Evolutionary conservation across 2,113 vertebrate genomes (phyloP).

Genomic region (Lipotes vexillifer): DNA sequence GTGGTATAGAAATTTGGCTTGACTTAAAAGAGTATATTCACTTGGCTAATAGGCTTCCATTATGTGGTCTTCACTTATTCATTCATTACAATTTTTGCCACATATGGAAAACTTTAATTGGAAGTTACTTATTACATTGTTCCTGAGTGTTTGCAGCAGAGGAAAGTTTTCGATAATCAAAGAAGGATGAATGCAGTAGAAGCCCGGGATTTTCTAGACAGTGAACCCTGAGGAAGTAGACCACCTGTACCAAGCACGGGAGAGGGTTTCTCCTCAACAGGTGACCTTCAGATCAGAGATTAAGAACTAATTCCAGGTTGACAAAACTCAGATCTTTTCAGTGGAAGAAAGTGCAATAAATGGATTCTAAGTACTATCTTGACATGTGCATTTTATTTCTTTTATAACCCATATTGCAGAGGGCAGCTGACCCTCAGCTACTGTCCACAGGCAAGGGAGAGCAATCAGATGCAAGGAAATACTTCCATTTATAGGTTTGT

Average conservation of each 20-base stretch:
- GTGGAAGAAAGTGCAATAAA: background rate
- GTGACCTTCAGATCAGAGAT: conserved; percentile 54
- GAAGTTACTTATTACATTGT: conserved; percentile 84
- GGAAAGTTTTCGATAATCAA: conserved; percentile 80
- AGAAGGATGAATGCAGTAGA: conserved; percentile 62
- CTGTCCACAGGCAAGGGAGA: background rate
- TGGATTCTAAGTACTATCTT: background rate
- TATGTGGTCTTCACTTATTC: conserved; percentile 83
- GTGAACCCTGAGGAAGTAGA: background rate
- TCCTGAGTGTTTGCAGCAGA: conserved; percentile 75
- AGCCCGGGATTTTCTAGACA: conserved; percentile 23
- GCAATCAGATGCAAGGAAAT: background rate
- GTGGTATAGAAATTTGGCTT: conserved; percentile 84
- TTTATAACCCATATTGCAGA: background rate
- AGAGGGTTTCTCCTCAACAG: background rate
- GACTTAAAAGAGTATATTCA: conserved; percentile 85
- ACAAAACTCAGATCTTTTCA: background rate
- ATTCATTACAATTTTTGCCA: conserved; percentile 81
- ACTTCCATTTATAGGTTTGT: background rate
- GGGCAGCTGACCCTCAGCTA: background rate
- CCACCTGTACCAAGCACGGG: background rate
- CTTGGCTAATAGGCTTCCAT: conserved; percentile 85
- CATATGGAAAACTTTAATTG: conserved; percentile 85
- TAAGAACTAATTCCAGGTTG: background rate
- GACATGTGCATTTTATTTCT: conserved; percentile 1